Percentiles rank a stretch among this genome's conserved stretches.
These are phyloP conservation scores for Drosophila virilis DNA, from an alignment of 1,140 invertebrate genomes.

Conservation along the genomic window DNA sequence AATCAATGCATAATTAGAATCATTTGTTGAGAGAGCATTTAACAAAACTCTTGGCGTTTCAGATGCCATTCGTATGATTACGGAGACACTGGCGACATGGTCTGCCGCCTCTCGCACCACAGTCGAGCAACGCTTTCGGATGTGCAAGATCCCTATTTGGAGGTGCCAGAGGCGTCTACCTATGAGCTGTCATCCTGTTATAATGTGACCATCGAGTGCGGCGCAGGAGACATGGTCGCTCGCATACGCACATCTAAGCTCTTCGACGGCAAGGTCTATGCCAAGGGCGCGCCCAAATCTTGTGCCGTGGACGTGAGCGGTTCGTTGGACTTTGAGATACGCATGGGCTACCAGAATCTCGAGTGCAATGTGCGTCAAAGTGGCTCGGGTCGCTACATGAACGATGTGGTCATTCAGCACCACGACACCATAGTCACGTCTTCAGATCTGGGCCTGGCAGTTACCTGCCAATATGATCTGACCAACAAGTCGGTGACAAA, in stretches of 20 bases:
- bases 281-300: slow-evolving; percentile 95
- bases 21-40: too few species aligned
- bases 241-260: slow-evolving; percentile 95
- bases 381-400: slow-evolving; percentile 92
- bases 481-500: slow-evolving; percentile 97
- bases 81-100: slow-evolving; percentile 95
- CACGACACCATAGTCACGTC: slow-evolving; percentile 98
- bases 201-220: slow-evolving; percentile 96
- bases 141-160: slow-evolving; percentile 95
- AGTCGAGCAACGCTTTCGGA: slow-evolving; percentile 94
- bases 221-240: slow-evolving; percentile 96
- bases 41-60: slow-evolving; percentile 68
- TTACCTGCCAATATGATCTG: slow-evolving; percentile 96
- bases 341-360: slow-evolving; percentile 95
- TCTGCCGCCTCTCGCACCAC: slow-evolving; percentile 96
- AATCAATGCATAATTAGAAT: too few species aligned
- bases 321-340: slow-evolving; percentile 93
- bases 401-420: slow-evolving; percentile 96
- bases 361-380: slow-evolving; percentile 95
- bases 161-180: slow-evolving; percentile 94
- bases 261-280: slow-evolving; percentile 97
- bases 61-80: slow-evolving; percentile 97
- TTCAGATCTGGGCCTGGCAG: slow-evolving; percentile 94
- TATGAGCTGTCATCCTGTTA: slow-evolving; percentile 97
- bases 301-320: slow-evolving; percentile 94